Percentiles rank a stretch among this genome's conserved stretches.
Evolutionary conservation across 2,888 invertebrate genomes (phyloP).

Genomic region (Selenia dentaria): DNA sequence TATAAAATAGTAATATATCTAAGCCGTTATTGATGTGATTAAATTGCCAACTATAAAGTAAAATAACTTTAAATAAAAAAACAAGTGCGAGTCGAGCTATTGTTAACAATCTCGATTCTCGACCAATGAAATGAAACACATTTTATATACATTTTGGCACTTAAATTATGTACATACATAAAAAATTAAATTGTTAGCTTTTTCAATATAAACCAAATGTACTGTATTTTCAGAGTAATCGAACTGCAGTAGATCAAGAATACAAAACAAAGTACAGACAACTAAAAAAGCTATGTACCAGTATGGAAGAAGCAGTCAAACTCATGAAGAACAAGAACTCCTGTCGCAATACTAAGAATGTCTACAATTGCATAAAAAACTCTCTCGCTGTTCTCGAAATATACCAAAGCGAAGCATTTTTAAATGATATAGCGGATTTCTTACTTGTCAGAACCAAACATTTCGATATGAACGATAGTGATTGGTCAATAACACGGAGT

Average conservation of each 20-base stretch:
- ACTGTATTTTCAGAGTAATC: conserved; percentile 62
- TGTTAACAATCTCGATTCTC: too few relatives aligned
- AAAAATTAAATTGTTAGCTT: too few relatives aligned
- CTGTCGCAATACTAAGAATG: conserved; percentile 52
- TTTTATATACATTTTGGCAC: too few relatives aligned
- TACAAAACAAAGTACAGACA: conserved; percentile 70
- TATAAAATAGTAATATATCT: too few relatives aligned
- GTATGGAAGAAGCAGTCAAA: conserved; percentile 65
- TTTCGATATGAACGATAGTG: conserved; percentile 58
- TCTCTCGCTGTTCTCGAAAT: conserved; percentile 84
- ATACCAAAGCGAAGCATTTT: conserved; percentile 81
- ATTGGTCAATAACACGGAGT: conserved; percentile 63
- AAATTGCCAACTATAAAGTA: too few relatives aligned
- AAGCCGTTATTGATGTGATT: too few relatives aligned
- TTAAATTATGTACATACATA: too few relatives aligned
- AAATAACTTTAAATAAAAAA: too few relatives aligned
- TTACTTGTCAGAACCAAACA: conserved; percentile 59
- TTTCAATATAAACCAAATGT: too few relatives aligned
- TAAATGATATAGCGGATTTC: conserved; percentile 72
- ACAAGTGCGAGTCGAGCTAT: too few relatives aligned
- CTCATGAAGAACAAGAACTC: conserved; percentile 63
- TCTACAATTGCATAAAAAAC: conserved; percentile 75
- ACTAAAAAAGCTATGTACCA: conserved; percentile 56
- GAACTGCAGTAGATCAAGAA: conserved; percentile 63
- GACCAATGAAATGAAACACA: too few relatives aligned